Conservation (phyloP, 2,888 invertebrate species). For the Drosophila meridionalis region DNA sequence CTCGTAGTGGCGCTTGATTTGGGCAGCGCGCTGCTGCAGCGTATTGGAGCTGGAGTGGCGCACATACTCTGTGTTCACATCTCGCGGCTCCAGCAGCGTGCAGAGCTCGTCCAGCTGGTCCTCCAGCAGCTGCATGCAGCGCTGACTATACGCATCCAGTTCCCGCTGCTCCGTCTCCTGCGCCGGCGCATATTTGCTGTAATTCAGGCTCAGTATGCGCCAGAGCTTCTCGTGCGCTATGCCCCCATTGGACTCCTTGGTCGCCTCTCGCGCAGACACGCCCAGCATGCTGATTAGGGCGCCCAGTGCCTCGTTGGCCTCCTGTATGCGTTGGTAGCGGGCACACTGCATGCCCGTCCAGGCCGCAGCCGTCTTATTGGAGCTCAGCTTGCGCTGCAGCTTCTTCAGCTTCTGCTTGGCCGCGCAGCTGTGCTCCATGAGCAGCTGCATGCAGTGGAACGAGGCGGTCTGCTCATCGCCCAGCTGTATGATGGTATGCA, state of each 20-base stretch:
- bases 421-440: conserved; percentile 89
- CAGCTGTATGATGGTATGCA: conserved; percentile 87
- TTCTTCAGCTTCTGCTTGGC: conserved; percentile 93
- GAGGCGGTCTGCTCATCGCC: conserved; percentile 88
- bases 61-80: conserved; percentile 84
- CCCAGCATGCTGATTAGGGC: conserved; percentile 87
- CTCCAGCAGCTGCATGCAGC: conserved; percentile 85
- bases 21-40: conserved; percentile 92
- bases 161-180: conserved; percentile 58
- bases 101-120: conserved; percentile 87
- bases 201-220: conserved; percentile 87
- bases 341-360: conserved; percentile 83
- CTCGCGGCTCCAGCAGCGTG: conserved; percentile 89
- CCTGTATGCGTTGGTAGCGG: conserved; percentile 86
- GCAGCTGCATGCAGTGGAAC: conserved; percentile 90
- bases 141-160: conserved; percentile 57
- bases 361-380: conserved; percentile 83
- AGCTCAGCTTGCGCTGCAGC: conserved; percentile 89
- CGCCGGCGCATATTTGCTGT: conserved; percentile 81
- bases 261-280: conserved; percentile 87
- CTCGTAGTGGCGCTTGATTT: conserved; percentile 95
- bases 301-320: conserved; percentile 87
- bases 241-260: conserved; percentile 85
- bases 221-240: conserved; percentile 88
- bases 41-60: conserved; percentile 88